Percentiles rank a stretch among this genome's conserved stretches.
Evolutionary conservation across 2,113 vertebrate species (phyloP).

Genomic region (Myotis brandtii): DNA sequence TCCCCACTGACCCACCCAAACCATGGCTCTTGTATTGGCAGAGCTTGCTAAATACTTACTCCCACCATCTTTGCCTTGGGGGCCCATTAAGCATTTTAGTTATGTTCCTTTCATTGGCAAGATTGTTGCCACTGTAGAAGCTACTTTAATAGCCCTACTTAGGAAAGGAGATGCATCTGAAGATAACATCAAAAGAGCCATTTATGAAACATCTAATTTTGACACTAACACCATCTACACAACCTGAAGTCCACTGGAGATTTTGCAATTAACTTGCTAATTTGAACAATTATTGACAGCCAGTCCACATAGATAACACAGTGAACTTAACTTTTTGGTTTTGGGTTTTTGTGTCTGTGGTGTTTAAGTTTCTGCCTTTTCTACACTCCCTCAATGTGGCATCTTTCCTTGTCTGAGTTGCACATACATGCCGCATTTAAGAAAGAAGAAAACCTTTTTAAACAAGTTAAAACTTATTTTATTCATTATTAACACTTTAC

Average conservation of each 20-base stretch:
- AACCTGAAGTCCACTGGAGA: slow-evolving; percentile 63
- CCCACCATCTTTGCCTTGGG: background rate
- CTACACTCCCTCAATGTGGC: background rate
- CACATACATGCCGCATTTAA: background rate
- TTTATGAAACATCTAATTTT: slow-evolving; percentile 65
- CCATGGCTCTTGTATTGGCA: background rate
- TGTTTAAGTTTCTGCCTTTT: slow-evolving; percentile 27
- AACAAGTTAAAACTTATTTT: slow-evolving; percentile 73
- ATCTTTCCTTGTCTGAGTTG: slow-evolving; percentile 30
- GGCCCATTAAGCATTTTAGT: slow-evolving; percentile 44
- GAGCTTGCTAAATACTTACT: background rate
- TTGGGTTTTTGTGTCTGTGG: background rate
- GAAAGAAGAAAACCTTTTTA: slow-evolving; percentile 47
- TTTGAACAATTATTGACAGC: slow-evolving; percentile 56
- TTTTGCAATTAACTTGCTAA: slow-evolving; percentile 60
- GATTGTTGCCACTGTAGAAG: slow-evolving; percentile 39
- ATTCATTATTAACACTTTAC: slow-evolving; percentile 69
- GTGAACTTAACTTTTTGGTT: background rate
- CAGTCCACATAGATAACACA: background rate
- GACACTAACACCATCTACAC: slow-evolving; percentile 34
- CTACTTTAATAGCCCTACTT: slow-evolving; percentile 66
- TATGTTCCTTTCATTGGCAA: slow-evolving; percentile 49
- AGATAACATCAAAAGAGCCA: slow-evolving; percentile 67
- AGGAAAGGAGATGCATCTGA: slow-evolving; percentile 66
- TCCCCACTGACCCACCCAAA: accelerated